These are phyloP conservation scores for Ploceus nigricollis DNA, from an alignment of 2,113 vertebrate species.

Conservation along the genomic window DNA sequence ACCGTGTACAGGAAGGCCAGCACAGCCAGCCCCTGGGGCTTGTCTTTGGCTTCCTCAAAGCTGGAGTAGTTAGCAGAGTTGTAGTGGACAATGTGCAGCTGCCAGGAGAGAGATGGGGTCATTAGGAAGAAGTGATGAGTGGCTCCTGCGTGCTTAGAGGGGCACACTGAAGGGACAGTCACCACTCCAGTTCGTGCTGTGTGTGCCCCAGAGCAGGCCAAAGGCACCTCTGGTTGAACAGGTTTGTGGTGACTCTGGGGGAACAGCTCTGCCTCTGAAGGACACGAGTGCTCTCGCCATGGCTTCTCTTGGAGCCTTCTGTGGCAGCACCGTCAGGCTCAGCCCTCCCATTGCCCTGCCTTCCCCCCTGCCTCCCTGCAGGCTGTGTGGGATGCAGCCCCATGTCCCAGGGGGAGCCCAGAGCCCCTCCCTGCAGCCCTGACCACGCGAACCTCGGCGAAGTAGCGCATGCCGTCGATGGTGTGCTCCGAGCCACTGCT, in stretches of 20 bases:
- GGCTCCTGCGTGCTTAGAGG: background rate
- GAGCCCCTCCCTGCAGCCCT: background rate
- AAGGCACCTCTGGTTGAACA: background rate
- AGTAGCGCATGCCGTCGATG: slow-evolving; percentile 82
- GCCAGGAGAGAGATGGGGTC: background rate
- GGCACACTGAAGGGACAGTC: too few relatives aligned
- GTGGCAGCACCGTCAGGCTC: background rate
- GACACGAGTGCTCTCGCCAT: rapidly evolving
- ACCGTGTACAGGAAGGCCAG: slow-evolving; percentile 86
- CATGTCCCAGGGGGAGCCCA: background rate
- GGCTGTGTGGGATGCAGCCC: background rate
- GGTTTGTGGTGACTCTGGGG: background rate
- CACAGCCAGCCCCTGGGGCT: slow-evolving; percentile 83
- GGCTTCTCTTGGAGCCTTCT: background rate
- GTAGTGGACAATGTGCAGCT: slow-evolving; percentile 93
- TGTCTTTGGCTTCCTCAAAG: slow-evolving; percentile 78
- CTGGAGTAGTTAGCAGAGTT: slow-evolving; percentile 83
- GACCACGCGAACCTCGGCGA: slow-evolving; percentile 78
- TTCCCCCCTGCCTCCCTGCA: background rate
- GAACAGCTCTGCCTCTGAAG: background rate
- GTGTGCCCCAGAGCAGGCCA: background rate
- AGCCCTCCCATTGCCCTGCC: background rate
- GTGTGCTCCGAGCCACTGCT: slow-evolving; percentile 90
- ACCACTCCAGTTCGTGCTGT: background rate
- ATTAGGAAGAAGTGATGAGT: background rate